Evolutionary conservation across 2,888 invertebrate species (phyloP), one percentile per base, ranked within the genome.

Genomic region (Pyralis farinalis): DNA sequence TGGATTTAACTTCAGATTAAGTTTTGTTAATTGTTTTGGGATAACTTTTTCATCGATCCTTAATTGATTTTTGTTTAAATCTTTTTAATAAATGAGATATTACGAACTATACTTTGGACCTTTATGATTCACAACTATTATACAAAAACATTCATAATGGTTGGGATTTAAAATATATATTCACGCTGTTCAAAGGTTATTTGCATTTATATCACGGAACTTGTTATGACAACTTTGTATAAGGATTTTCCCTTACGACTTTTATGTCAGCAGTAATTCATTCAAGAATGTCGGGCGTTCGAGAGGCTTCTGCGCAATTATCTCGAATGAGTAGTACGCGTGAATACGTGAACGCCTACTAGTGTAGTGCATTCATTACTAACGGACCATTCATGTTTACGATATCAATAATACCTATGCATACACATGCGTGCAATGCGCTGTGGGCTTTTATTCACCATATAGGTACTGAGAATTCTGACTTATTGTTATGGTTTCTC

Each of bases 21-120:
- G 67, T 75, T 77, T 77, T 68, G 68, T 80, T 82, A 75, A 81
- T 83, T 82, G 78, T 82, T 80, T 84, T 71, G 61, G 72, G 69
- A 71, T 70, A 63, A 62, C 48, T 67, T 66, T 74, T 71, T 67
- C 58, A 56, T 42, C 44, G 45, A 48, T 46, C 45, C 40, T 55
- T 71, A 68, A 72, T 73, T 70, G 63, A 65, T 73, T 71, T 63
- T 63, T 61, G 57, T 55, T 47, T 59, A 16, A 33, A 29, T 36
- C 4, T 29, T 9, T 9, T 7, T 20, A 10, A 20, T 20, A 5
- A 29, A 10, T 28, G 36, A 10, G 16, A 16, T 16, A 4, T n/a
- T n/a, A n/a, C n/a, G n/a, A n/a, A n/a, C n/a, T n/a, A n/a, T n/a
- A n/a, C n/a, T n/a, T n/a, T n/a, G n/a, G n/a, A n/a, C n/a, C n/a